Percentiles rank a stretch among this genome's conserved stretches.
These are phyloP conservation scores for Connochaetes taurinus DNA, from an alignment of 2,113 vertebrate genomes.

Conservation along the genomic window DNA sequence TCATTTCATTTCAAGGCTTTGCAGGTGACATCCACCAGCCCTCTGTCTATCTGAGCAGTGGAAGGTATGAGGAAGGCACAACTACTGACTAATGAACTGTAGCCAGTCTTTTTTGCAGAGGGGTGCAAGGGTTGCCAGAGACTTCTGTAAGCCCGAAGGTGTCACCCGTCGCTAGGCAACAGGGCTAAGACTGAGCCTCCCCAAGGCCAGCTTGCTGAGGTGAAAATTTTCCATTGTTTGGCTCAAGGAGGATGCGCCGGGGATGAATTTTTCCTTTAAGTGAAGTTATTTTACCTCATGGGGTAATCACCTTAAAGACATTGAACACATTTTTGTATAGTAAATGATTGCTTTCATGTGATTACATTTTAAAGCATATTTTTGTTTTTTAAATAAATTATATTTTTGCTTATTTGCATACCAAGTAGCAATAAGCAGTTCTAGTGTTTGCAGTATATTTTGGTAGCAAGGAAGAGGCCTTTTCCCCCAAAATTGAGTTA, in stretches of 20 bases:
- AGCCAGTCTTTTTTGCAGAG: constrained; percentile 61
- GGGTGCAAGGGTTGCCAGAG: neutral
- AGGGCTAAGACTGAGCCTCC: constrained; percentile 64
- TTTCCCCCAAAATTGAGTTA: neutral
- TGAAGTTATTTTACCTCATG: neutral
- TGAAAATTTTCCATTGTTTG: constrained; percentile 81
- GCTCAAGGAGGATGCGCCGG: constrained; percentile 39
- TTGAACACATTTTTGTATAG: neutral
- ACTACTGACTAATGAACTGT: constrained; percentile 18
- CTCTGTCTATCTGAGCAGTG: neutral
- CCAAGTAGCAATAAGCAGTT: neutral
- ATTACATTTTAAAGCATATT: neutral
- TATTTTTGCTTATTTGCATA: neutral
- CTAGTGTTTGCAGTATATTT: neutral
- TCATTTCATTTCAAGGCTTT: neutral
- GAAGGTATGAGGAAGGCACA: constrained; percentile 12
- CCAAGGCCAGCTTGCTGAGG: constrained; percentile 73
- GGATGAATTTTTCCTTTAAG: constrained; percentile 68
- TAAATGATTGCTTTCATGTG: neutral
- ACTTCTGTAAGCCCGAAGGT: constrained; percentile 64
- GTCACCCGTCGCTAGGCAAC: constrained; percentile 77
- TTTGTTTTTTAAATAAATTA: neutral
- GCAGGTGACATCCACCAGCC: neutral
- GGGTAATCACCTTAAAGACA: neutral
- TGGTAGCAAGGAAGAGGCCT: neutral